Evolutionary conservation across 2,113 vertebrate genomes (phyloP).

Genomic region (Anhinga rufa): DNA sequence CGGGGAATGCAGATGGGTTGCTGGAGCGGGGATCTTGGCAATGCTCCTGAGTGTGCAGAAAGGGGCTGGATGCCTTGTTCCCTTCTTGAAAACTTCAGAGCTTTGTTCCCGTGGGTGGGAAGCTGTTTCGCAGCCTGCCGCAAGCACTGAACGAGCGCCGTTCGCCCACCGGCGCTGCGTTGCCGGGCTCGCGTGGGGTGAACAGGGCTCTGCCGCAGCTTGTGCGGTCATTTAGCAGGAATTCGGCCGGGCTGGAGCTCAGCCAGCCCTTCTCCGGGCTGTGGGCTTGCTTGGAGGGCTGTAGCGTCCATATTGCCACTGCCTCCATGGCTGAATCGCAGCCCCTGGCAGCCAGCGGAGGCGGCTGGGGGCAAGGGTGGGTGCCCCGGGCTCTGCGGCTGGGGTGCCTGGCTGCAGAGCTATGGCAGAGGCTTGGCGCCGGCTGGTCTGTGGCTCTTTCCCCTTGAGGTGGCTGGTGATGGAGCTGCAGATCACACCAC

Average conservation of each 20-base stretch:
- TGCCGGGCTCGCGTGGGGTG: neutral
- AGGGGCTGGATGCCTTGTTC: constrained; percentile 8
- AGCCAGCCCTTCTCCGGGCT: neutral
- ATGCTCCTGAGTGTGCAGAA: neutral
- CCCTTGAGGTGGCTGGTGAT: neutral
- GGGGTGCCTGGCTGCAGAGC: neutral
- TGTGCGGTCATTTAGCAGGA: neutral
- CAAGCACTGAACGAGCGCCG: neutral
- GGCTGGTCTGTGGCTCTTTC: neutral
- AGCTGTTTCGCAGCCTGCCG: neutral
- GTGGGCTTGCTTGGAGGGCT: neutral
- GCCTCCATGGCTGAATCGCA: neutral
- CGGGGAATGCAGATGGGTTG: neutral
- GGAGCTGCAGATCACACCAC: neutral
- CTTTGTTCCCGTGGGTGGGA: constrained; percentile 34
- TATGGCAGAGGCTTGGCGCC: neutral
- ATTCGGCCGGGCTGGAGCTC: neutral
- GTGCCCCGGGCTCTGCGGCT: neutral
- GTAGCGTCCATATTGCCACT: rapidly evolving
- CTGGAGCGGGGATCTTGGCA: neutral
- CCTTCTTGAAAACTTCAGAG: constrained; percentile 37
- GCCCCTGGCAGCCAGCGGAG: neutral
- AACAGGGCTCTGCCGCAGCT: neutral
- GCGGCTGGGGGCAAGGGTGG: neutral
- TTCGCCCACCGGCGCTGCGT: neutral